Evolutionary conservation across 2,888 invertebrate genomes (phyloP).

Genomic region (Drosophila affinis): DNA sequence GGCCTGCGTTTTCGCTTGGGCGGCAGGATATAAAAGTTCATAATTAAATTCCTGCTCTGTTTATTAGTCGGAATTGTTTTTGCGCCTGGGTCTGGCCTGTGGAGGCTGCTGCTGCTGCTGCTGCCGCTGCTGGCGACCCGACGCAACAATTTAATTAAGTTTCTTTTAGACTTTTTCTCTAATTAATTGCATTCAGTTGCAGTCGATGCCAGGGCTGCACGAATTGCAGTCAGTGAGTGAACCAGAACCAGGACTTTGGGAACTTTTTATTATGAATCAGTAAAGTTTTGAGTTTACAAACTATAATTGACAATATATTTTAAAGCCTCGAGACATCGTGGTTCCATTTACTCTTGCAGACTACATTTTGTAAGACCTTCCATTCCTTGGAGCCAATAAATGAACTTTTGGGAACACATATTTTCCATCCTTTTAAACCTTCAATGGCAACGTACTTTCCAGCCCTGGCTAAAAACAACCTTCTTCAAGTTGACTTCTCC

Average conservation of each 20-base stretch:
- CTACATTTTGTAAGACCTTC: too few species aligned
- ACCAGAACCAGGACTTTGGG: not conserved
- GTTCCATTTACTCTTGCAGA: too few species aligned
- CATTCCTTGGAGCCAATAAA: too few species aligned
- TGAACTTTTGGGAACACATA: not conserved
- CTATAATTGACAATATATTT: too few species aligned
- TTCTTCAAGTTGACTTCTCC: slow-evolving; percentile 18
- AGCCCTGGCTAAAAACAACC: slow-evolving; percentile 8
- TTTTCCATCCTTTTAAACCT: not conserved
- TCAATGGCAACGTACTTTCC: not conserved
- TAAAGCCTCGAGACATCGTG: too few species aligned
- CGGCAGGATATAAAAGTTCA: slow-evolving; percentile 62
- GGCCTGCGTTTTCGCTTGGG: slow-evolving; percentile 22
- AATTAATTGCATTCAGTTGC: slow-evolving; percentile 55
- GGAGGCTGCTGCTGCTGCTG: slow-evolving; percentile 18
- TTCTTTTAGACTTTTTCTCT: slow-evolving; percentile 38
- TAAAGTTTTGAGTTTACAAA: too few species aligned
- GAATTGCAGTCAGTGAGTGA: not conserved
- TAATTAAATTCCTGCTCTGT: slow-evolving; percentile 82
- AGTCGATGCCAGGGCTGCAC: slow-evolving; percentile 28
- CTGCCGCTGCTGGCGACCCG: slow-evolving; percentile 19
- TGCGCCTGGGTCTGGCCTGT: not conserved
- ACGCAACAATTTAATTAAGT: slow-evolving; percentile 54
- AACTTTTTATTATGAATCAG: not conserved
- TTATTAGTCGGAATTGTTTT: slow-evolving; percentile 80